Conservation (phyloP, 2,113 vertebrate species). For the Xiphorhynchus elegans region DNA sequence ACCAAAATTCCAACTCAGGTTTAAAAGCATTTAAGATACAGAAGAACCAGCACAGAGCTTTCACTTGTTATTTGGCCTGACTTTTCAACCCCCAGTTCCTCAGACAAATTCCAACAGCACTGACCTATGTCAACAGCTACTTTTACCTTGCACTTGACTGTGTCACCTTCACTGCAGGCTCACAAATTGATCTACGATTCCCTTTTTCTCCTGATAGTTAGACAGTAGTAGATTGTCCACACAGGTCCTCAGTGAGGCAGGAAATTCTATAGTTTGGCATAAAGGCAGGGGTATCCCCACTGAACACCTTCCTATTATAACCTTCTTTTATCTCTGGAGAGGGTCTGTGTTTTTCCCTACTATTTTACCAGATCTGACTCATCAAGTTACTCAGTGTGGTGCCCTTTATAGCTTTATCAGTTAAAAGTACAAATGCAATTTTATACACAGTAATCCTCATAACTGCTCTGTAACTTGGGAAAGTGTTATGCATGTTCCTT, state of each 20-base stretch:
- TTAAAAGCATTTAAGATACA: not conserved
- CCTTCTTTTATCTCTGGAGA: not conserved
- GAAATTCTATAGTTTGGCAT: not conserved
- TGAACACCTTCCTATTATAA: not conserved
- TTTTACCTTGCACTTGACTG: not conserved
- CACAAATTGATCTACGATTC: not conserved
- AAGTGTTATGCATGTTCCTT: not conserved
- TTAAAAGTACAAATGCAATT: not conserved
- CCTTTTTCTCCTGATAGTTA: not conserved
- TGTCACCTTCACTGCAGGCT: not conserved
- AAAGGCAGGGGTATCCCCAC: not conserved
- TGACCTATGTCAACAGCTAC: constrained; percentile 29
- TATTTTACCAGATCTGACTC: not conserved
- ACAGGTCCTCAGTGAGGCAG: not conserved
- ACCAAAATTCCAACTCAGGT: not conserved
- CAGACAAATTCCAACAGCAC: not conserved
- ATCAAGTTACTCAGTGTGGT: not conserved
- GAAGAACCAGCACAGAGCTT: not conserved
- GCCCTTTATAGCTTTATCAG: not conserved
- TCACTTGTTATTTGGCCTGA: not conserved
- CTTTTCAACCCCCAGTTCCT: not conserved
- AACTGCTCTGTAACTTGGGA: not conserved
- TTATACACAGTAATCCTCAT: not conserved
- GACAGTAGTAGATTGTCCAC: not conserved
- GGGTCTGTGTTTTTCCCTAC: not conserved